Conservation (phyloP, 2,888 invertebrate species). For the Neria commutata region DNA sequence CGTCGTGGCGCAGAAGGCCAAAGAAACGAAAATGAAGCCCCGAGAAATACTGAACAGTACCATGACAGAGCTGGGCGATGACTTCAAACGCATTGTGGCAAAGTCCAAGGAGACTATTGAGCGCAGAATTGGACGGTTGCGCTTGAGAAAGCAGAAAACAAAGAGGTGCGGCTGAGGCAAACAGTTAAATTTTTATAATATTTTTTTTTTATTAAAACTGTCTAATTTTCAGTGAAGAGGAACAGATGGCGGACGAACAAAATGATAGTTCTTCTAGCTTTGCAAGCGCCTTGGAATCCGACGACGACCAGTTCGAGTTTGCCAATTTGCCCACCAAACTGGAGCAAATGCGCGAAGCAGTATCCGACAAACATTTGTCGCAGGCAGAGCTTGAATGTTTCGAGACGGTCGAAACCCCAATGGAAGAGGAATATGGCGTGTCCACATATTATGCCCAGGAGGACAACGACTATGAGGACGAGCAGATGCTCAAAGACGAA, state of each 20-base stretch:
- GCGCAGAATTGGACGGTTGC: conserved; percentile 19
- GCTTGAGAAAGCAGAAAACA: conserved; percentile 3
- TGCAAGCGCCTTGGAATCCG: conserved; percentile 22
- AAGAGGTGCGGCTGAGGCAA: neutral
- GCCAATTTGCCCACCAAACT: conserved; percentile 23
- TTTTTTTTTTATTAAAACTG: no score
- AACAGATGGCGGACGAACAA: neutral
- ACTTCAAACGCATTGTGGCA: conserved; percentile 18
- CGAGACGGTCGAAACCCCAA: neutral
- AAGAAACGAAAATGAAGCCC: conserved; percentile 8
- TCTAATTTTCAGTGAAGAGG: neutral
- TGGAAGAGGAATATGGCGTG: neutral
- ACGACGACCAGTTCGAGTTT: conserved; percentile 12
- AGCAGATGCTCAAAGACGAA: neutral
- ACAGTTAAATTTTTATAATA: neutral
- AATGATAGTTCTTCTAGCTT: conserved; percentile 24
- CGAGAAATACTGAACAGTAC: conserved; percentile 10
- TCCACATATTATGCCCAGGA: neutral
- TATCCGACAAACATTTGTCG: neutral
- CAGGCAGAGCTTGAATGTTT: neutral
- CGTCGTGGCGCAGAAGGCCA: conserved; percentile 15
- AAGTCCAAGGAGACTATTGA: conserved; percentile 20
- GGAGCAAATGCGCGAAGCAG: conserved; percentile 19
- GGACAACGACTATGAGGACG: neutral
- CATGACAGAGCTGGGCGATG: conserved; percentile 9